A percentile compares a stretch with the other conserved stretches of the same genome.
Evolutionary conservation across 2,888 invertebrate genomes (phyloP).

Genomic region (Dromius quadrimaculatus): DNA sequence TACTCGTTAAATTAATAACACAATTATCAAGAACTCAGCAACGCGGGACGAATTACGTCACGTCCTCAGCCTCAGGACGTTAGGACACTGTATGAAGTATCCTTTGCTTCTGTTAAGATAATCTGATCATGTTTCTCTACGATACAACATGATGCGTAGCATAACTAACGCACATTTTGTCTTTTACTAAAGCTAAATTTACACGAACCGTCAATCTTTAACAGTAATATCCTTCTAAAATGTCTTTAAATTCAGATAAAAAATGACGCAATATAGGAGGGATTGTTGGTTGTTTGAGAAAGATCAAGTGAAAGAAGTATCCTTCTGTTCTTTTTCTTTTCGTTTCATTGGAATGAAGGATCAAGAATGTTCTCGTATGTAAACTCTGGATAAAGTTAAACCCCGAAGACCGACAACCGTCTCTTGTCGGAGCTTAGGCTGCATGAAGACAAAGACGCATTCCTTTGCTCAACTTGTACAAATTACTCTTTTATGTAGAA

Average conservation of each 20-base stretch:
- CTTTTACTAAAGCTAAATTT: not conserved
- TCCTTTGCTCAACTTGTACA: slow-evolving; percentile 43
- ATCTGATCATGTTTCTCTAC: slow-evolving; percentile 60
- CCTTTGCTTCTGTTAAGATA: slow-evolving; percentile 33
- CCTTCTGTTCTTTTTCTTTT: slow-evolving; percentile 11
- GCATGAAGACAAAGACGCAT: slow-evolving; percentile 23
- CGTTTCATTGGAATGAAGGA: slow-evolving; percentile 44
- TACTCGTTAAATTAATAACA: slow-evolving; percentile 49
- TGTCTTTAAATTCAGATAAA: slow-evolving; percentile 12
- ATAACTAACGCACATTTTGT: slow-evolving; percentile 45
- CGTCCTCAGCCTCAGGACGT: not conserved
- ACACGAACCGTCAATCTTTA: not conserved
- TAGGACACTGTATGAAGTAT: not conserved
- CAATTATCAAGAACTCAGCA: slow-evolving; percentile 40
- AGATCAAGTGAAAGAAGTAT: slow-evolving; percentile 29
- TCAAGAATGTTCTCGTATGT: slow-evolving; percentile 45
- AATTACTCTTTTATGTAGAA: slow-evolving; percentile 43
- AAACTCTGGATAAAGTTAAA: slow-evolving; percentile 46
- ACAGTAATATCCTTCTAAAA: no score
- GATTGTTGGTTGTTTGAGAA: slow-evolving; percentile 36
- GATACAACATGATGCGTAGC: slow-evolving; percentile 54
- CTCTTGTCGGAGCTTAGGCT: slow-evolving; percentile 23
- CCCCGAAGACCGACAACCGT: slow-evolving; percentile 29
- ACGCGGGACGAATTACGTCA: not conserved
- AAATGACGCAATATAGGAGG: slow-evolving; percentile 20